Conservation (phyloP, 2,113 vertebrate genomes). For the Psittacus erithacus region DNA sequence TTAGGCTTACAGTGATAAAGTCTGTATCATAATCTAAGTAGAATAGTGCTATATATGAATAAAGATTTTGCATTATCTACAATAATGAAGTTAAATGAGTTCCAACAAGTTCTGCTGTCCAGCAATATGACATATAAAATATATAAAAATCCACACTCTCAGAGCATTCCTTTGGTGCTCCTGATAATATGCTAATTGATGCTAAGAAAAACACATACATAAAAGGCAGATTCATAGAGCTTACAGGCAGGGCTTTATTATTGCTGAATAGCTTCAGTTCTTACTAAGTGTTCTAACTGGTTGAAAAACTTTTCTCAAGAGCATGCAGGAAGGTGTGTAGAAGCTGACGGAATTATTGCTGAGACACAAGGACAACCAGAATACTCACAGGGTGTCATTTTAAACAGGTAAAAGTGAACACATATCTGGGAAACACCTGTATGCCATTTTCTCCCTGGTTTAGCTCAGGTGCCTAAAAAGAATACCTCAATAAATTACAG, state of each 20-base stretch:
- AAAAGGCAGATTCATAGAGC: not conserved
- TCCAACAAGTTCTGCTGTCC: not conserved
- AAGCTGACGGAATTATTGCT: not conserved
- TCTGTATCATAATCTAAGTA: not conserved
- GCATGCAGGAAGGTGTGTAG: not conserved
- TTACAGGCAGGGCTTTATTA: not conserved
- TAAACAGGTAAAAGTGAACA: not conserved
- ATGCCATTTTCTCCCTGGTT: not conserved
- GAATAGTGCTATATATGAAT: not conserved
- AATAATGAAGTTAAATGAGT: not conserved
- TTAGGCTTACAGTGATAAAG: not conserved
- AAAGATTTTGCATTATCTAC: not conserved
- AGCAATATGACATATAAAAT: not conserved
- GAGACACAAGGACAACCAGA: not conserved
- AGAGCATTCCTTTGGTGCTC: not conserved
- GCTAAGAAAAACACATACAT: not conserved
- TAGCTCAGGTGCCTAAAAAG: not conserved
- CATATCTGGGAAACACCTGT: not conserved
- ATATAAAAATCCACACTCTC: not conserved
- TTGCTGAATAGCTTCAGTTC: not conserved
- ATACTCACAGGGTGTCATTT: not conserved
- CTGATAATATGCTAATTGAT: not conserved
- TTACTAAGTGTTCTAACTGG: not conserved
- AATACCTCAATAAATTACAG: not conserved
- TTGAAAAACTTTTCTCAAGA: slow-evolving; percentile 8